These are phyloP conservation scores for Thalassoma bifasciatum DNA, from an alignment of 2,113 vertebrate species.

Conservation along the genomic window DNA sequence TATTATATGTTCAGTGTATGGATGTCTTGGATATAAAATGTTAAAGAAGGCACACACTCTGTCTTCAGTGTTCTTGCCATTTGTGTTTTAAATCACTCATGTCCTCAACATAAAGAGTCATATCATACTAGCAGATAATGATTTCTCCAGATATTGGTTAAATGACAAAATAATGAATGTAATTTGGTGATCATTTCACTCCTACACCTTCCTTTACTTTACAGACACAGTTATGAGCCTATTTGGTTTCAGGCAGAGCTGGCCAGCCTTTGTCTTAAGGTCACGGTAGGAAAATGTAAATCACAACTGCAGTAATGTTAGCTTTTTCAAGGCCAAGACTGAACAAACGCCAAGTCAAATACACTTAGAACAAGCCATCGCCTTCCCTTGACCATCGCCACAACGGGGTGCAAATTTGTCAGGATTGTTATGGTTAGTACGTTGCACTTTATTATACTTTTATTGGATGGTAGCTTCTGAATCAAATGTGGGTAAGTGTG, in stretches of 20 bases:
- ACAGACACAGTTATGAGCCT: conserved; percentile 3
- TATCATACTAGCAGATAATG: not conserved
- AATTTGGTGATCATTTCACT: conserved; percentile 26
- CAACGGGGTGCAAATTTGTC: conserved; percentile 48
- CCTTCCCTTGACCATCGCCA: conserved; percentile 12
- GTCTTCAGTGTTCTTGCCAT: not conserved
- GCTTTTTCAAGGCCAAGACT: conserved; percentile 26
- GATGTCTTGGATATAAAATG: not conserved
- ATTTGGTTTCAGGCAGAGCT: conserved; percentile 10
- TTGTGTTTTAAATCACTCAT: not conserved
- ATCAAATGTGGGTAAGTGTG: conserved; percentile 27
- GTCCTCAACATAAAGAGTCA: not conserved
- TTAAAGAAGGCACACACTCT: not conserved
- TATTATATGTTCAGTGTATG: not conserved
- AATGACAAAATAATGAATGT: conserved; percentile 24
- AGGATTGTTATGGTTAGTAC: conserved; percentile 35
- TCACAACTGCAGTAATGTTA: conserved; percentile 10
- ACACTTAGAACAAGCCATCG: conserved; percentile 4
- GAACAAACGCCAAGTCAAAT: conserved; percentile 18
- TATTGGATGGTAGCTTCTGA: conserved; percentile 41
- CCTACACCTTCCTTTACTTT: conserved; percentile 4
- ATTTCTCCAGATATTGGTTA: conserved; percentile 24
- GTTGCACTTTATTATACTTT: conserved; percentile 24
- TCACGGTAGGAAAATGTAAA: conserved; percentile 47
- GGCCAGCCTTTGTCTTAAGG: conserved; percentile 11